Percentiles rank a stretch among this genome's conserved stretches.
Conservation (phyloP, 2,888 invertebrate species). For the Fragum whitleyi region DNA sequence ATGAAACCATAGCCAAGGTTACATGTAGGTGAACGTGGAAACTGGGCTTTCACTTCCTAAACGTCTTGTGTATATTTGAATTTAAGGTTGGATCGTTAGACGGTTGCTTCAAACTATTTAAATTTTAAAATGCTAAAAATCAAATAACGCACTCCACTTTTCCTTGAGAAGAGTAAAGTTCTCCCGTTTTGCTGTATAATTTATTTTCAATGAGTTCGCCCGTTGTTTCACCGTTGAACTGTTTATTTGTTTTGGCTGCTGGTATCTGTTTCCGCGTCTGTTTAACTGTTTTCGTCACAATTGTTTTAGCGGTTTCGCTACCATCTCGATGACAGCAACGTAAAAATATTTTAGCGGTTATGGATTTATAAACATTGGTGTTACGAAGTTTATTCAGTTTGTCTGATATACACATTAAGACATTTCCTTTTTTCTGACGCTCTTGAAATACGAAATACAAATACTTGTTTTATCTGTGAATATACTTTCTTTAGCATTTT, state of each 20-base stretch:
- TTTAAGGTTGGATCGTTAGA: too few relatives aligned
- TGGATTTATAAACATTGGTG: conserved; percentile 20
- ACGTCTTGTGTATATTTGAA: too few relatives aligned
- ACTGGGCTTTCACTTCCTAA: too few relatives aligned
- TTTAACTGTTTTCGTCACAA: conserved; percentile 27
- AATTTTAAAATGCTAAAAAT: too few relatives aligned
- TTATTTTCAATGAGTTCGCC: conserved; percentile 9
- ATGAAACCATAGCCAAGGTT: too few relatives aligned
- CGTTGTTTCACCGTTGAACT: conserved; percentile 10
- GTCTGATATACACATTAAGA: conserved; percentile 24
- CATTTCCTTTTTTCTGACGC: background rate
- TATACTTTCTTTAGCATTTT: too few relatives aligned
- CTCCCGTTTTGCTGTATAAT: background rate
- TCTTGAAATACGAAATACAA: too few relatives aligned
- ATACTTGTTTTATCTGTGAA: background rate
- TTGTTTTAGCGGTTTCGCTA: conserved; percentile 24
- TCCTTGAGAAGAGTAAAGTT: too few relatives aligned
- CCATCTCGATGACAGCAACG: conserved; percentile 5
- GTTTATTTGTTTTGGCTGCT: conserved; percentile 14
- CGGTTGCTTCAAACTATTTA: too few relatives aligned
- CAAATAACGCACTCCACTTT: too few relatives aligned
- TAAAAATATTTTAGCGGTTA: conserved; percentile 12
- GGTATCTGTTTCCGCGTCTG: conserved; percentile 21
- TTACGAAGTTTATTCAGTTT: conserved; percentile 19
- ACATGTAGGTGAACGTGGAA: too few relatives aligned